Evolutionary conservation across 2,113 vertebrate genomes (phyloP).

Genomic region (Jacana jacana): DNA sequence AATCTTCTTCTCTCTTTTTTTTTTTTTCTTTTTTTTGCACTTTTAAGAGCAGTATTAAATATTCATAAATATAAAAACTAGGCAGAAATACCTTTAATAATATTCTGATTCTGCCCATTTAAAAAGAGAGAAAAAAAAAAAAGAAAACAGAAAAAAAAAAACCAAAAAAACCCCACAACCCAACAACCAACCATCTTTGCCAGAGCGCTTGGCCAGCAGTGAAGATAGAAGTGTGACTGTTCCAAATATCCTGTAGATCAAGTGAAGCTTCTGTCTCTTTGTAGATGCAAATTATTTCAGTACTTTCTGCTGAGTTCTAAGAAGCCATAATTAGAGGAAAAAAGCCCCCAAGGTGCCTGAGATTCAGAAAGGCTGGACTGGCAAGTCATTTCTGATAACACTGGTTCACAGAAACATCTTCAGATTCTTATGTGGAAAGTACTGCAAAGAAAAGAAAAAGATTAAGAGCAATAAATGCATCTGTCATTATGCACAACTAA

Average conservation of each 20-base stretch:
- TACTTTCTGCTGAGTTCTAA: neutral
- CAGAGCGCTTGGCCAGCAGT: neutral
- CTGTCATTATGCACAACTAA: neutral
- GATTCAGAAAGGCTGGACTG: conserved; percentile 37
- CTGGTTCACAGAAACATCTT: conserved; percentile 55
- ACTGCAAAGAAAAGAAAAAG: conserved; percentile 71
- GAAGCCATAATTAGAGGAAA: conserved; percentile 13
- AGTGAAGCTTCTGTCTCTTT: neutral
- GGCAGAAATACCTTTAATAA: conserved; percentile 33
- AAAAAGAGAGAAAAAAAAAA: neutral
- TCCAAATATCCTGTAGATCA: neutral
- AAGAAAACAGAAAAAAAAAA: neutral
- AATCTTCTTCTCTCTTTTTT: neutral
- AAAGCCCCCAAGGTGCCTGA: conserved; percentile 40
- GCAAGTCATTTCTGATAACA: neutral
- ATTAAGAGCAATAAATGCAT: neutral
- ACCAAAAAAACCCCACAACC: neutral
- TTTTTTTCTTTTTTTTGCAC: conserved; percentile 53
- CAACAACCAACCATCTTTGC: neutral
- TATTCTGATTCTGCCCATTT: neutral
- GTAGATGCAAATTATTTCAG: neutral
- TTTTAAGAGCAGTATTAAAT: conserved; percentile 62
- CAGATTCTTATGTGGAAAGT: conserved; percentile 98
- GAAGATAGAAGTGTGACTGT: conserved; percentile 4
- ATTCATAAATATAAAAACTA: conserved; percentile 58